These are phyloP conservation scores for Drosophila pectinifera DNA, from an alignment of 1,140 invertebrate species.

Conservation along the genomic window DNA sequence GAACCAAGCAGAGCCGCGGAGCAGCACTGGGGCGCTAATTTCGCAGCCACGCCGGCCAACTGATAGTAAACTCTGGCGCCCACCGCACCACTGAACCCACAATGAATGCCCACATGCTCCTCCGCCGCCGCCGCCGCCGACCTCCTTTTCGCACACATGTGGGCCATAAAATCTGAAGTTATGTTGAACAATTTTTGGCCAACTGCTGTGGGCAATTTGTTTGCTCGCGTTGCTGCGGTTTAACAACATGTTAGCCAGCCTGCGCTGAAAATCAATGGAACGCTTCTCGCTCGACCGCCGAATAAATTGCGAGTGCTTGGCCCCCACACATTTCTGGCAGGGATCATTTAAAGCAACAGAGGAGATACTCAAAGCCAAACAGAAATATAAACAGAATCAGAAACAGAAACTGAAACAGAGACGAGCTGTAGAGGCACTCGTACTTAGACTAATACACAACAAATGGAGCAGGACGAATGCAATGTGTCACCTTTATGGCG, in stretches of 20 bases:
- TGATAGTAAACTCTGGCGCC: slow-evolving; percentile 67
- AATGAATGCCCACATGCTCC: slow-evolving; percentile 29
- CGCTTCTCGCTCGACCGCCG: slow-evolving; percentile 28
- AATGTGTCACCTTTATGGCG: slow-evolving; percentile 83
- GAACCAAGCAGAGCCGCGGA: not conserved
- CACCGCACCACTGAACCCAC: slow-evolving; percentile 23
- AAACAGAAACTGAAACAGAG: slow-evolving; percentile 1
- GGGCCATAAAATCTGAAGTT: slow-evolving; percentile 80
- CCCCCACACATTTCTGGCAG: not conserved
- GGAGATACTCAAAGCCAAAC: not conserved
- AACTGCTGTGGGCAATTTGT: slow-evolving; percentile 66
- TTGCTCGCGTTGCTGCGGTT: slow-evolving; percentile 57
- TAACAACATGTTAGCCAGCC: slow-evolving; percentile 56
- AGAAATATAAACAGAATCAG: slow-evolving; percentile 1
- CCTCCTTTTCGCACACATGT: slow-evolving; percentile 63
- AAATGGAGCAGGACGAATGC: slow-evolving; percentile 63
- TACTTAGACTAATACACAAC: slow-evolving; percentile 55
- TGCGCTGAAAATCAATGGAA: slow-evolving; percentile 65
- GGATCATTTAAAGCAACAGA: slow-evolving; percentile 20
- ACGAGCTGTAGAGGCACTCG: slow-evolving; percentile 3
- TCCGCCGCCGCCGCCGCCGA: slow-evolving; percentile 5
- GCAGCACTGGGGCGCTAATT: slow-evolving; percentile 64
- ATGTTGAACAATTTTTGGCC: slow-evolving; percentile 77
- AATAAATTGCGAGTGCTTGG: slow-evolving; percentile 46
- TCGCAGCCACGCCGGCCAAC: slow-evolving; percentile 47